phyloP scores from a whole-genome alignment of 2,113 vertebrate genomes.

The Cygnus atratus region DNA sequence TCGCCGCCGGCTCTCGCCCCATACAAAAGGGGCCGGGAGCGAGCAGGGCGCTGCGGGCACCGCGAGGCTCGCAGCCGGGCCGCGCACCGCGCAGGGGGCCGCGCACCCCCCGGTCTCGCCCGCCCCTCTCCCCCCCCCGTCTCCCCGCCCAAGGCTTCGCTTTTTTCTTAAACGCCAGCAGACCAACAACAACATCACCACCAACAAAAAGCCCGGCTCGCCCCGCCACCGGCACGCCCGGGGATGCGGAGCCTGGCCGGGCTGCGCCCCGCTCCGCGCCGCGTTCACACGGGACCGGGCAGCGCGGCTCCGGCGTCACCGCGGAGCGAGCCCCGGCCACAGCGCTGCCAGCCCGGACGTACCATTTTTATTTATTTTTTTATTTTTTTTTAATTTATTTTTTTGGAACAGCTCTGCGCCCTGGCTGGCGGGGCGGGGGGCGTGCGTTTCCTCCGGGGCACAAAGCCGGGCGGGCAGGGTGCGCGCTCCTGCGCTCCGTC shows the following conservation, averaged over 20 bases:
- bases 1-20: not conserved
- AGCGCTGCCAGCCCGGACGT: not conserved
- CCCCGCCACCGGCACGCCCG: not conserved
- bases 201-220: not conserved
- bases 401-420: not conserved
- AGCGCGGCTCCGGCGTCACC: not conserved
- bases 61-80: not conserved
- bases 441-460: constrained; percentile 32
- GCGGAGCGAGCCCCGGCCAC: not conserved
- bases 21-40: not conserved
- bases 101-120: not conserved
- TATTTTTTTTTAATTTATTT: too few species aligned
- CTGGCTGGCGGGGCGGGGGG: not conserved
- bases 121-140: not conserved
- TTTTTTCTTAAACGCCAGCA: not conserved
- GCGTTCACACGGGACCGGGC: not conserved
- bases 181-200: too few species aligned
- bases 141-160: not conserved
- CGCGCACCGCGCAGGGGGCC: too few species aligned
- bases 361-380: not conserved
- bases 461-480: constrained; percentile 44
- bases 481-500: constrained; percentile 33
- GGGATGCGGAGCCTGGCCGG: constrained; percentile 7
- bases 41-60: not conserved
- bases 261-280: not conserved